A percentile compares a stretch with the other conserved stretches of the same genome.
These are phyloP conservation scores for Axis porcinus DNA, from an alignment of 2,113 vertebrate genomes.

Conservation along the genomic window DNA sequence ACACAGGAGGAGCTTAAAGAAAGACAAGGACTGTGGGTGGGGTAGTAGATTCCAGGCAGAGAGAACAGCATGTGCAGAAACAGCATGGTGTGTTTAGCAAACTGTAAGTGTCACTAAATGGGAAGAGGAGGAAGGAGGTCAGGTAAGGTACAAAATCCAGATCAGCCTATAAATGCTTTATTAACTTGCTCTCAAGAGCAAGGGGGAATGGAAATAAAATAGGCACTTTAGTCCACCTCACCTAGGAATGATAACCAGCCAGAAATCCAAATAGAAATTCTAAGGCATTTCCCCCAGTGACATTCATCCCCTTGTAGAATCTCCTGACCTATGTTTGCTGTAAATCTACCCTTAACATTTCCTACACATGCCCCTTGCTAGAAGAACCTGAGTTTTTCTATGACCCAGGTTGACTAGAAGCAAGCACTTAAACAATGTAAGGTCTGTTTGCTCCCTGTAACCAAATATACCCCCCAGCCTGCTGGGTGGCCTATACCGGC, in stretches of 20 bases:
- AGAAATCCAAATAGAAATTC: background rate
- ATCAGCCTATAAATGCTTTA: background rate
- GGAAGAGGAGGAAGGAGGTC: background rate
- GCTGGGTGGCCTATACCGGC: background rate
- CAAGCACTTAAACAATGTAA: background rate
- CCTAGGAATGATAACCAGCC: conserved; percentile 14
- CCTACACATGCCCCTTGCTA: background rate
- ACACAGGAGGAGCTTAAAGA: background rate
- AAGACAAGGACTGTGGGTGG: background rate
- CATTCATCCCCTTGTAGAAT: background rate
- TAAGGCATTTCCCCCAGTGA: background rate
- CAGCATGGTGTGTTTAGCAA: background rate
- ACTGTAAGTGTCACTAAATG: background rate
- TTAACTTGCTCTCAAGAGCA: background rate
- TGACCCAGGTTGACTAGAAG: background rate
- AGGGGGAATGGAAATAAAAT: background rate
- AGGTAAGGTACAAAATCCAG: conserved; percentile 13
- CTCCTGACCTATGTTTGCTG: background rate
- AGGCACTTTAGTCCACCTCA: background rate
- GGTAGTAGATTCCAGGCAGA: background rate
- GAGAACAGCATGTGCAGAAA: conserved; percentile 27
- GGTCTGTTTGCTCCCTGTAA: background rate
- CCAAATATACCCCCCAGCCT: background rate
- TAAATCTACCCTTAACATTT: background rate
- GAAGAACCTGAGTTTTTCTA: background rate